Conservation (phyloP, 2,113 vertebrate species). For the Amblyopsis rosae region DNA sequence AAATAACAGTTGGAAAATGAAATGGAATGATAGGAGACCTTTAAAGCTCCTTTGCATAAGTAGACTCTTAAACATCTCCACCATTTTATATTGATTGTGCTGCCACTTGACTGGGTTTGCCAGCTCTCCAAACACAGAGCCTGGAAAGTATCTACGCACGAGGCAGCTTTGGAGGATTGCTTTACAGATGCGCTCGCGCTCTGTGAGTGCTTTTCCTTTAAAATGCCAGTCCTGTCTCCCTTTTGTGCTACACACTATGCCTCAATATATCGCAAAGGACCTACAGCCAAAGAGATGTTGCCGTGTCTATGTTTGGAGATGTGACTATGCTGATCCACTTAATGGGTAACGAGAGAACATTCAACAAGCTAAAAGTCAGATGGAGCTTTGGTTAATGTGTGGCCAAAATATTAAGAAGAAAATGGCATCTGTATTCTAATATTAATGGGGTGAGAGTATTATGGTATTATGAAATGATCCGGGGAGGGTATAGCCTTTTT, state of each 20-base stretch:
- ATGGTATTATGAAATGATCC: slow-evolving; percentile 15
- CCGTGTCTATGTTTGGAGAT: slow-evolving; percentile 18
- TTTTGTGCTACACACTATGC: slow-evolving; percentile 28
- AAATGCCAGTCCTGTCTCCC: slow-evolving; percentile 15
- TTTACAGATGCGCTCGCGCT: slow-evolving; percentile 17
- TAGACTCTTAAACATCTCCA: neutral
- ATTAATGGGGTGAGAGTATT: slow-evolving; percentile 36
- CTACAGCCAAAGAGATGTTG: slow-evolving; percentile 24
- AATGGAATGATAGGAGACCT: too few relatives aligned
- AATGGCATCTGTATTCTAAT: slow-evolving; percentile 17
- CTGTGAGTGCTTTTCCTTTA: slow-evolving; percentile 43
- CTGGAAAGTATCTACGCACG: neutral
- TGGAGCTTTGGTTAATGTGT: slow-evolving; percentile 8
- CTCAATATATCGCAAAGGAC: slow-evolving; percentile 29
- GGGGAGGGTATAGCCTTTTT: neutral
- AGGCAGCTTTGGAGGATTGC: slow-evolving; percentile 23
- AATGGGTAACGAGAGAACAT: slow-evolving; percentile 25
- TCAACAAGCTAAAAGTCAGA: slow-evolving; percentile 19
- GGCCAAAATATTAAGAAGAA: slow-evolving; percentile 16
- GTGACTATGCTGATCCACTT: slow-evolving; percentile 8
- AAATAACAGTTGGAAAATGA: too few relatives aligned
- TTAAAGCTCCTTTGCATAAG: neutral
- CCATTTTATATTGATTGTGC: neutral
- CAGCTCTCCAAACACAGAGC: neutral
- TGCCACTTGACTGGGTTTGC: slow-evolving; percentile 28